Base-by-base conservation (phyloP, 1,140 invertebrate species). In the Thaumetopoea pityocampa region DNA sequence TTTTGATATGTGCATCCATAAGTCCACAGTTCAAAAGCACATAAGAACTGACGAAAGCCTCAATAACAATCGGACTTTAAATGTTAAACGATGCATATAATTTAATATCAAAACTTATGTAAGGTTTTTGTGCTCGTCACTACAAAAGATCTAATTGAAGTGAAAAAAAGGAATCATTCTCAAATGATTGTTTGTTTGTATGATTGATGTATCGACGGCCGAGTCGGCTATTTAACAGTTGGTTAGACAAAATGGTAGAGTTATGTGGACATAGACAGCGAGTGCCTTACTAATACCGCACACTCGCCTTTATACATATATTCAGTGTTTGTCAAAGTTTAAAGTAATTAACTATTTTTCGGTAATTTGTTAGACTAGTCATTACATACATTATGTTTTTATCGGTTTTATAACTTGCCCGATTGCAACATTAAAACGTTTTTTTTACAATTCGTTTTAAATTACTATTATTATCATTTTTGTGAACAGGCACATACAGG, bases 191-290 rank as follows among this genome's bases (percentile, higher is more conserved):
- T 74, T 83, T 80, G 78, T 83, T 80, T 83, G 68, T 68, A 47
- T 83, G 72, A 81, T 81, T 83, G 79, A 83, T 83, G 79, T 78
- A 83, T 83, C 72, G 79, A 83, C 72, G 67, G 68, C 29, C 55
- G 62, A 54, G 43, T 38, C 58, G 77, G 72, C 77, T 71, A 83
- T 83, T 83, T 83, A 83, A 78, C 79, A 64, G 72, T 47, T 68
- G 59, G 67, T 69, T 81, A 81, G 77, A 83, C 74, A 83, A 81
- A 83, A 83, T 78, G 66, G 62, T 61, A 44, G 51, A 44, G 61
- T 66, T 58, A 60, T 60, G 57, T 55, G 62, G 66, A 69, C 52
- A 62, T 59, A 53, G 63, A n/a, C n/a, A n/a, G n/a, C n/a, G 68
- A 63, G 68, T 72, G 68, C 62, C 59, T 53, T 67, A 76, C 68